Base-by-base conservation (phyloP, 2,888 invertebrate species). In the Brassicogethes aeneus region DNA sequence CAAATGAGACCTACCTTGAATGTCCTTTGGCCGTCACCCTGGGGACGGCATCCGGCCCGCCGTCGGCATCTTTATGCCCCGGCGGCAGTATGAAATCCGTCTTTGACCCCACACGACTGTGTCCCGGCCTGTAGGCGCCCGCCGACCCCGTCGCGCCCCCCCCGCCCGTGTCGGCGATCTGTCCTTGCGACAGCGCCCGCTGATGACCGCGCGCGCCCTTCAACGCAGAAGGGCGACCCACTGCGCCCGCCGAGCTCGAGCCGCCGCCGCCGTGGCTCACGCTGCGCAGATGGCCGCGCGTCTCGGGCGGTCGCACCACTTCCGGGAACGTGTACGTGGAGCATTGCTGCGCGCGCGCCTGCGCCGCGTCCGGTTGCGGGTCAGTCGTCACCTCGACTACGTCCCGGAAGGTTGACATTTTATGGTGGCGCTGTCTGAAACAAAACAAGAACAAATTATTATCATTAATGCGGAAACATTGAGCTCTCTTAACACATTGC, bases 71-170 rank as follows among this genome's bases (percentile, higher is more conserved):
- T 52, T 87, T 80, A 65, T 91, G 88, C 0, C 87, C 88, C 0
- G 88, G 86, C 1, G 91, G 91, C 44, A 91, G 71, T 52, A 89
- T 90, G 60, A 91, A 91, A 61, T 91, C 91, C 1, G 91, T 91
- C 62, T 85, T 86, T 46, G 89, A 89, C 44, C 85, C 85, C 16
- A 86, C 81, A 36, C 90, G 78, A 63, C 80, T 85, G 71, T 89
- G 88, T 1, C 85, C 85, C 7, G 79, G 75, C 32, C 16, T 31
- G 29, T n/a, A n/a, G 12, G 8, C 51, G 5, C 2, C 3, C 41
- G 40, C 51, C n/a, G n/a, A n/a, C n/a, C n/a, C 53, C 8, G 59
- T 47, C 62, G 64, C 40, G 15, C 45, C 53, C 7, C 41, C 37
- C 2, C 2, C n/a, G 12, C 37, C 13, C 16, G 48, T 46, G 52